Conservation (phyloP, 1,140 invertebrate genomes). For the Metaphire vulgaris region DNA sequence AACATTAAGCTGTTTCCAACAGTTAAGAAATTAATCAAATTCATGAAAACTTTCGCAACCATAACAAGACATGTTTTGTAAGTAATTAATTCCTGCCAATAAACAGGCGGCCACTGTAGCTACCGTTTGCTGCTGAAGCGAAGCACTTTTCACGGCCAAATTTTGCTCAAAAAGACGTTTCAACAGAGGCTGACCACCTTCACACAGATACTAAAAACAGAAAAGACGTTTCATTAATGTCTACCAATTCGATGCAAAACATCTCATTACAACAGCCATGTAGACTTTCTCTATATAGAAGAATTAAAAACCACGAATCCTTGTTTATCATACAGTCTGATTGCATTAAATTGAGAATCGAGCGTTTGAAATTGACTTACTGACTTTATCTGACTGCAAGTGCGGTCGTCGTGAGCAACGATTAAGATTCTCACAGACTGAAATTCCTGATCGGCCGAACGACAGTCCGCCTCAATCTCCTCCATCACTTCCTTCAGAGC, state of each 20-base stretch:
- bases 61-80: too few species aligned
- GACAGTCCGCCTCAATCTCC: conserved; percentile 43
- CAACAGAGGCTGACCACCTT: conserved; percentile 57
- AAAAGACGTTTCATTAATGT: conserved; percentile 7
- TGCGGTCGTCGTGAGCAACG: conserved; percentile 72
- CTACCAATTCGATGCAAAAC: neutral
- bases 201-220: conserved; percentile 41
- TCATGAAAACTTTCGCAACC: too few species aligned
- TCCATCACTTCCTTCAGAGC: conserved; percentile 53
- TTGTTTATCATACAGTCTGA: too few species aligned
- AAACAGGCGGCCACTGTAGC: too few species aligned
- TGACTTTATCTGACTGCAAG: conserved; percentile 66
- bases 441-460: neutral
- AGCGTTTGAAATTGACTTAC: too few species aligned
- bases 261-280: too few species aligned
- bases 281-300: too few species aligned
- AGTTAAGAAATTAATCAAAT: too few species aligned
- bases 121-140: conserved; percentile 23
- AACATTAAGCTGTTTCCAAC: too few species aligned
- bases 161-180: conserved; percentile 51
- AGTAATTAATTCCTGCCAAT: too few species aligned
- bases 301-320: too few species aligned
- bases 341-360: too few species aligned
- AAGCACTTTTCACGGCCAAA: conserved; percentile 37
- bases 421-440: conserved; percentile 60